These are phyloP conservation scores for Drosophila arawakana DNA, from an alignment of 1,140 invertebrate species.

Conservation along the genomic window DNA sequence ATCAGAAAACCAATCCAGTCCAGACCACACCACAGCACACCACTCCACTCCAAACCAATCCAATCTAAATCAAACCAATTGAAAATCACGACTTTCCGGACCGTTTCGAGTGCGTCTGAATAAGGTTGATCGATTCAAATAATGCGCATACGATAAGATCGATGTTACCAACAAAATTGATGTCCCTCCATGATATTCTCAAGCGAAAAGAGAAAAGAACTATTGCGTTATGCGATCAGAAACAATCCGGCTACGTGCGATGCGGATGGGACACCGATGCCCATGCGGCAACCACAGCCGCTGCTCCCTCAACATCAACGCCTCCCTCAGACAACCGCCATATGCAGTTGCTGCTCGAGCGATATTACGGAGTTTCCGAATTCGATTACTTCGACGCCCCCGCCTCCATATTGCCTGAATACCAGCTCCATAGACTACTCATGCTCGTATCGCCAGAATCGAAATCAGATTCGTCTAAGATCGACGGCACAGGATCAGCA, in stretches of 20 bases:
- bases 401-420: conserved; percentile 66
- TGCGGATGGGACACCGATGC: conserved; percentile 67
- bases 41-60: not conserved
- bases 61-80: not conserved
- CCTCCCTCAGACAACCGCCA: conserved; percentile 56
- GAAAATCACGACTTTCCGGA: conserved; percentile 61
- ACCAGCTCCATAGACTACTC: conserved; percentile 67
- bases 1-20: conserved; percentile 22
- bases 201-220: conserved; percentile 80
- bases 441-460: conserved; percentile 22
- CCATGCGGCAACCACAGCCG: conserved; percentile 76
- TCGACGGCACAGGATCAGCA: conserved; percentile 51
- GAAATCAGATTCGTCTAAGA: conserved; percentile 23
- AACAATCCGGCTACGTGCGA: conserved; percentile 81
- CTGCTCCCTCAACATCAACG: conserved; percentile 73
- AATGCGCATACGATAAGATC: conserved; percentile 84
- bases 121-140: conserved; percentile 76
- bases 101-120: conserved; percentile 60
- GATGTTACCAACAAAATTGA: conserved; percentile 84
- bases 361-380: conserved; percentile 45
- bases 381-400: conserved; percentile 64
- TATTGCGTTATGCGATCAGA: conserved; percentile 84
- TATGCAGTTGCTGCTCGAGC: conserved; percentile 46
- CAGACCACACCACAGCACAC: not conserved
- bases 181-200: conserved; percentile 84